Evolutionary conservation across 2,888 invertebrate species (phyloP).

Genomic region (Lamellibrachia satsuma): DNA sequence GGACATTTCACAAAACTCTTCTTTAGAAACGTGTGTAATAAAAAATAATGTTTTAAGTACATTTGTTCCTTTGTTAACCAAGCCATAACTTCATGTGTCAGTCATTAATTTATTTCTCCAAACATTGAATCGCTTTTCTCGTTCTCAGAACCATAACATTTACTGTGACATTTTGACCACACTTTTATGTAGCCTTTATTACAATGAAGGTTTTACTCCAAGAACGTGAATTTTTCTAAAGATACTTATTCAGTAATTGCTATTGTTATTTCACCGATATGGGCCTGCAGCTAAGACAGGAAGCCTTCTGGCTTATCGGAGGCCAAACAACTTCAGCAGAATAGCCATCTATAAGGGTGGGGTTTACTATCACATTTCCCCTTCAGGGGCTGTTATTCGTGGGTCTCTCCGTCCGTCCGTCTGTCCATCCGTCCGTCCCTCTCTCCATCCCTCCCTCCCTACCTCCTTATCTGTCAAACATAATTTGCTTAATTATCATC

Average conservation of each 20-base stretch:
- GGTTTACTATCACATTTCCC: neutral
- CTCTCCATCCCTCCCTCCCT: neutral
- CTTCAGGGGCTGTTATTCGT: neutral
- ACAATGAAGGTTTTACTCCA: neutral
- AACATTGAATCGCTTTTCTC: neutral
- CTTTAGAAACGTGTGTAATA: neutral
- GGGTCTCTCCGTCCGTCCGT: neutral
- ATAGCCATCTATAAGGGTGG: neutral
- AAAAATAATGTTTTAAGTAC: too few relatives aligned
- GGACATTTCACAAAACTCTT: neutral
- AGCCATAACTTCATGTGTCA: neutral
- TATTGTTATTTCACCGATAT: neutral
- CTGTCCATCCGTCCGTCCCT: neutral
- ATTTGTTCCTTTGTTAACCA: too few relatives aligned
- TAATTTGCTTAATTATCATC: neutral
- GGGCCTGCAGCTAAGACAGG: neutral
- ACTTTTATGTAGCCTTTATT: neutral
- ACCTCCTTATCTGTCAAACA: neutral
- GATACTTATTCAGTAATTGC: neutral
- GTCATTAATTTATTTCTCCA: neutral
- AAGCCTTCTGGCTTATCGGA: conserved; percentile 1
- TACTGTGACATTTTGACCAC: neutral
- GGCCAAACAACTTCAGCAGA: neutral
- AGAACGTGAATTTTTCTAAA: neutral
- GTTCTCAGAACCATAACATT: neutral